Percentiles rank a stretch among this genome's conserved stretches.
These are phyloP conservation scores for Odontamblyopus lacepedii DNA, from an alignment of 2,797 vertebrate genomes.

Conservation along the genomic window DNA sequence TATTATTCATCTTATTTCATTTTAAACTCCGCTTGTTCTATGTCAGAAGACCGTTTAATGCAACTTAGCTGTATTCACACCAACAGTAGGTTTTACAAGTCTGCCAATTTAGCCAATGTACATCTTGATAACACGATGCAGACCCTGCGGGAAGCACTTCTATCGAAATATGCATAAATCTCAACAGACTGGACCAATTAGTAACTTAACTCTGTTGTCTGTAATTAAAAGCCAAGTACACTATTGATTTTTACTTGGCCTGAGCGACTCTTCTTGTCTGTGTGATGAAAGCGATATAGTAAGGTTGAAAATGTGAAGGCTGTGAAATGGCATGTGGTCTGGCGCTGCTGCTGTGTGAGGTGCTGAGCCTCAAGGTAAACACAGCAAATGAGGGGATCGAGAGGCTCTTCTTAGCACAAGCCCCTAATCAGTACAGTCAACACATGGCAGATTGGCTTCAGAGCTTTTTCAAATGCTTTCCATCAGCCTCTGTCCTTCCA, in stretches of 20 bases:
- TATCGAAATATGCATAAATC: conserved; percentile 34
- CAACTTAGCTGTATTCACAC: not conserved
- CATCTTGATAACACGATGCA: not conserved
- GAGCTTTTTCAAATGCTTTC: conserved; percentile 46
- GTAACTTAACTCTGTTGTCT: conserved; percentile 33
- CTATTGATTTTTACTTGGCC: conserved; percentile 41
- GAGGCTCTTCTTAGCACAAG: conserved; percentile 68
- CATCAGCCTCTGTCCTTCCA: conserved; percentile 49
- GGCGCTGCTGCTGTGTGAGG: conserved; percentile 24
- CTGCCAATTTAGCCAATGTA: not conserved
- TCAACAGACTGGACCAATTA: conserved; percentile 26
- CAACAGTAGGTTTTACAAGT: not conserved
- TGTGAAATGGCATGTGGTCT: conserved; percentile 23
- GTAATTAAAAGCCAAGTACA: conserved; percentile 32
- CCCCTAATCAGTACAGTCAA: conserved; percentile 77
- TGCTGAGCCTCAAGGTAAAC: conserved; percentile 71
- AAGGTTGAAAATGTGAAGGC: conserved; percentile 23
- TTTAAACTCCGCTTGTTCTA: conserved; percentile 34
- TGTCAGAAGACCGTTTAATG: not conserved
- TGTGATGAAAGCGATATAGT: conserved; percentile 41
- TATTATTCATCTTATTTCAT: conserved; percentile 56
- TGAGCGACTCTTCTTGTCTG: conserved; percentile 26
- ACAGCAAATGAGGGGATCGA: conserved; percentile 71
- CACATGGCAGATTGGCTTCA: conserved; percentile 76
- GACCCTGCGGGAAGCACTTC: not conserved